Conservation (phyloP, 1,140 invertebrate genomes). For the Musca domestica region DNA sequence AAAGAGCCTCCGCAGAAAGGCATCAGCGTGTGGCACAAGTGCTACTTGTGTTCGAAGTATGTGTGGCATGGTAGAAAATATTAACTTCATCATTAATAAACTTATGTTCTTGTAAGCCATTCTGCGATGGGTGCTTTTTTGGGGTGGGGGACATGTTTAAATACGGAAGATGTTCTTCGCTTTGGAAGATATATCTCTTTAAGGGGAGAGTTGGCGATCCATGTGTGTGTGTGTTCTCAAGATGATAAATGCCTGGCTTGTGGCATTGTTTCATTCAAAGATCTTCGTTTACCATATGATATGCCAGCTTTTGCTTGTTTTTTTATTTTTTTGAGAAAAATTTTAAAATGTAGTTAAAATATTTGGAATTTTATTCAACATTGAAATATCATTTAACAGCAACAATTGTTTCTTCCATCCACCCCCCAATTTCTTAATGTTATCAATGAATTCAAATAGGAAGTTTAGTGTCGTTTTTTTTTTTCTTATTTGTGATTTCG, state of each 20-base stretch:
- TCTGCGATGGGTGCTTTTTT: too few species aligned
- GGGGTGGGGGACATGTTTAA: too few species aligned
- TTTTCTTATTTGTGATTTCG: background rate
- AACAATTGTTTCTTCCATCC: background rate
- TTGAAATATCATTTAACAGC: too few species aligned
- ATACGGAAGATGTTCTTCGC: too few species aligned
- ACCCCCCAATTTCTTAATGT: too few species aligned
- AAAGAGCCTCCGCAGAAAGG: too few species aligned
- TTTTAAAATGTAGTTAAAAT: slow-evolving; percentile 19
- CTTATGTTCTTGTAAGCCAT: too few species aligned
- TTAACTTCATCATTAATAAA: slow-evolving; percentile 12
- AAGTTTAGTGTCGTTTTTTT: slow-evolving; percentile 1
- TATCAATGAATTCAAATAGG: slow-evolving; percentile 7
- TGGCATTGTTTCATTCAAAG: slow-evolving; percentile 3
- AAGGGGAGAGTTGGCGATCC: too few species aligned
- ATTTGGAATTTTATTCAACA: slow-evolving; percentile 2
- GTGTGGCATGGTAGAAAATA: background rate
- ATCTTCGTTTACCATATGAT: background rate
- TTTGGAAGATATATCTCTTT: too few species aligned
- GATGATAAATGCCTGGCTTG: slow-evolving; percentile 19
- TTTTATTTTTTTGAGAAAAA: background rate
- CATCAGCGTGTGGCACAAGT: background rate
- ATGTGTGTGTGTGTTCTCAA: background rate
- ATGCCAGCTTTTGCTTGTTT: background rate
- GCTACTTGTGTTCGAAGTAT: background rate